Percentiles rank a stretch among this genome's conserved stretches.
Evolutionary conservation across 2,797 vertebrate species (phyloP).

Genomic region (Lepidocolaptes lacrymiger): DNA sequence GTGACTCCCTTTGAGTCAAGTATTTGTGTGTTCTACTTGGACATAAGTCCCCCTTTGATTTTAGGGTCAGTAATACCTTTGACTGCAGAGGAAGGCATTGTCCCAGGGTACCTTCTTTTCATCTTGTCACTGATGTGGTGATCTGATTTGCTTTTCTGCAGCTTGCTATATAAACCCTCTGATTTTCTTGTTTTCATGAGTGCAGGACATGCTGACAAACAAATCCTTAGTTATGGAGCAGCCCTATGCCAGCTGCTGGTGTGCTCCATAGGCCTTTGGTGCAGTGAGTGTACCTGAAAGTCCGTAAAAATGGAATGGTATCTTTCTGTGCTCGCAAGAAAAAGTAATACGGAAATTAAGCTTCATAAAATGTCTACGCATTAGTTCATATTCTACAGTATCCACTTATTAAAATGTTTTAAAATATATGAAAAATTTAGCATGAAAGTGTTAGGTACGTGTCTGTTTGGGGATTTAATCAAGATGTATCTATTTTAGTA

Average conservation of each 20-base stretch:
- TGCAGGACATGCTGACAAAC: background rate
- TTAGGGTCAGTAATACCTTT: background rate
- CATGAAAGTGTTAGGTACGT: background rate
- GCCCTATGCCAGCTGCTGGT: background rate
- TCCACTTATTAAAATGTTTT: background rate
- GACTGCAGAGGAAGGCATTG: background rate
- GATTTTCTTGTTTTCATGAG: background rate
- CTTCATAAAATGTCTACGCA: background rate
- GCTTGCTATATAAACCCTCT: background rate
- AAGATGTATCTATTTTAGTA: slow-evolving; percentile 25
- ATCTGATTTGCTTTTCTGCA: background rate
- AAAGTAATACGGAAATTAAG: background rate
- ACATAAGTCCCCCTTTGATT: background rate
- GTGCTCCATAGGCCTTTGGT: background rate
- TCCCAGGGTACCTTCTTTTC: background rate
- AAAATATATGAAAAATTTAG: background rate
- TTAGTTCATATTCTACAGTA: background rate
- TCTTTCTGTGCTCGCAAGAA: background rate
- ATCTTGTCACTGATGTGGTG: background rate
- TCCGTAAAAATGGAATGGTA: background rate
- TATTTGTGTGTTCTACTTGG: background rate
- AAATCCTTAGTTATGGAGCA: background rate
- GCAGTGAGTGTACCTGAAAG: background rate
- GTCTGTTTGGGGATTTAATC: slow-evolving; percentile 2
- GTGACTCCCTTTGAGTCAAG: background rate